These are phyloP conservation scores for Phortica okadai DNA, from an alignment of 2,888 invertebrate species.

Conservation along the genomic window DNA sequence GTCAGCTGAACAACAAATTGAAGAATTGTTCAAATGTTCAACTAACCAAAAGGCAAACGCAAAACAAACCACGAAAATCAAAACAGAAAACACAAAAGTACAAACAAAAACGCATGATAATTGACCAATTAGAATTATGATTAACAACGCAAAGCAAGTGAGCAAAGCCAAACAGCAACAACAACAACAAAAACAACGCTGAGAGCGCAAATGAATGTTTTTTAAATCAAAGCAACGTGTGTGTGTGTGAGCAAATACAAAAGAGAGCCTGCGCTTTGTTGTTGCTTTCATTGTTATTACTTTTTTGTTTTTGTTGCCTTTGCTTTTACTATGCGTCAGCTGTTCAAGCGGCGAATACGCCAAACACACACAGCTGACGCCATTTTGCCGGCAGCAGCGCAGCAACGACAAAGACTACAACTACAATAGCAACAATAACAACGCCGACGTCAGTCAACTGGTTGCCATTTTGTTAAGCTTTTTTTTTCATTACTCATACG, in stretches of 20 bases:
- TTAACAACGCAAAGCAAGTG: conserved; percentile 50
- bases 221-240: neutral
- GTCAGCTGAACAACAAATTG: too few relatives aligned
- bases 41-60: conserved; percentile 44
- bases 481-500: too few relatives aligned
- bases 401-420: conserved; percentile 57
- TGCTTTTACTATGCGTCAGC: conserved; percentile 49
- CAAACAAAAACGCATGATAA: conserved; percentile 53
- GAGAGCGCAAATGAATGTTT: neutral
- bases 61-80: conserved; percentile 53
- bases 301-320: neutral
- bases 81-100: conserved; percentile 22
- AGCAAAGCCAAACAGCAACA: neutral
- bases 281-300: neutral
- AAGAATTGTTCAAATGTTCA: neutral
- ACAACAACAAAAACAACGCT: neutral
- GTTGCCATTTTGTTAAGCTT: too few relatives aligned
- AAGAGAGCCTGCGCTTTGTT: too few relatives aligned
- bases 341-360: conserved; percentile 62
- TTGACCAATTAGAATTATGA: conserved; percentile 70
- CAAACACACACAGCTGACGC: conserved; percentile 35
- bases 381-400: conserved; percentile 38
- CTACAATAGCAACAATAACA: conserved; percentile 25
- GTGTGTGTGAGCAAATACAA: conserved; percentile 21
- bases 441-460: conserved; percentile 14